Conservation (phyloP, 2,888 invertebrate genomes). For the Anagyrus pseudococci region DNA sequence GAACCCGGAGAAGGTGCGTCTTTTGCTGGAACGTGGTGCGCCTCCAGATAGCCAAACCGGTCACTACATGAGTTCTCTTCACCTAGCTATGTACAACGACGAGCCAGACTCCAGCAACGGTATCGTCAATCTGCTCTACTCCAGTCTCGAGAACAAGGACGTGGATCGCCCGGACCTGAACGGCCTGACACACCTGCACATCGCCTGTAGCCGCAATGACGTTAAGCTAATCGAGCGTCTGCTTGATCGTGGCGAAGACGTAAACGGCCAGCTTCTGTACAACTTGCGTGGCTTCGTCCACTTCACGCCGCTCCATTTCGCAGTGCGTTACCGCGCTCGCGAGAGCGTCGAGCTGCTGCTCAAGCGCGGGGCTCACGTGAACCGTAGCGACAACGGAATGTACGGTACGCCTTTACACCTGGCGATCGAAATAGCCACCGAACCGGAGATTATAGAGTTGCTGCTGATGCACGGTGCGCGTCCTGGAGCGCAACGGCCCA, state of each 20-base stretch:
- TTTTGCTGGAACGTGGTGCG: neutral
- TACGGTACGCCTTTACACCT: slow-evolving; percentile 6
- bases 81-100: slow-evolving; percentile 18
- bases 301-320: slow-evolving; percentile 14
- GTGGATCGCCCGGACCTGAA: neutral
- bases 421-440: neutral
- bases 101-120: neutral
- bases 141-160: neutral
- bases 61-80: slow-evolving; percentile 9
- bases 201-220: slow-evolving; percentile 6
- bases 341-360: neutral
- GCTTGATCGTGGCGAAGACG: neutral
- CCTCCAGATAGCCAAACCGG: neutral
- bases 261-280: neutral
- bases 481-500: neutral
- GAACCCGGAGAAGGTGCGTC: neutral
- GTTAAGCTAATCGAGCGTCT: neutral
- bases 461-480: slow-evolving; percentile 5
- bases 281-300: neutral
- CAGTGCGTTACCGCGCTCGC: neutral
- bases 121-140: slow-evolving; percentile 2
- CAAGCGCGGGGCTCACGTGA: neutral
- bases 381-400: neutral
- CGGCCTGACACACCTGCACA: slow-evolving; percentile 14
- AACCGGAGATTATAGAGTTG: neutral